Conservation (phyloP, 1,140 invertebrate species). For the Pseudomyrmex pallidus region DNA sequence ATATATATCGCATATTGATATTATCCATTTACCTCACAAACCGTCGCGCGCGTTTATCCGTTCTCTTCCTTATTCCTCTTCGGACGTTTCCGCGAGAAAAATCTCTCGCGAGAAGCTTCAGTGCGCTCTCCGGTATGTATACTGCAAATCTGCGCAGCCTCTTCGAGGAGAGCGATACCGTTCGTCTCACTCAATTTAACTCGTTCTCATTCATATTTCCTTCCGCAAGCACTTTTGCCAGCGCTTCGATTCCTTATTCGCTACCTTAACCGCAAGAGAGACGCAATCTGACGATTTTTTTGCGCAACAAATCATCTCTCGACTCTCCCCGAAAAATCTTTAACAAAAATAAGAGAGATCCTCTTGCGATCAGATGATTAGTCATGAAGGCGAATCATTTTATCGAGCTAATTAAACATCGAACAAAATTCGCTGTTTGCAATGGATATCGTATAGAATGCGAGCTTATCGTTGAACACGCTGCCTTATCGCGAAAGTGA, state of each 20-base stretch:
- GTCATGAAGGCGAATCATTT: not conserved
- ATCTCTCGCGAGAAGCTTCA: constrained; percentile 14
- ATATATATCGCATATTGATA: no score
- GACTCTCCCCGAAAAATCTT: not conserved
- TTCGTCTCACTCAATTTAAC: constrained; percentile 55
- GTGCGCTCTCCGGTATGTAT: constrained; percentile 55
- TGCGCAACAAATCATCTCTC: not conserved
- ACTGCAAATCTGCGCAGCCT: constrained; percentile 35
- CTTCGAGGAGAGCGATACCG: constrained; percentile 27
- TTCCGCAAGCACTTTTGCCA: constrained; percentile 7
- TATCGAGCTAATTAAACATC: not conserved
- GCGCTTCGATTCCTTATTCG: constrained; percentile 18
- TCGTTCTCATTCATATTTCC: constrained; percentile 44
- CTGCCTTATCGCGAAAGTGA: constrained; percentile 36
- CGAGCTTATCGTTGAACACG: constrained; percentile 18
- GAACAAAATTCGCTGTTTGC: constrained; percentile 5
- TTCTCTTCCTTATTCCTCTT: constrained; percentile 2
- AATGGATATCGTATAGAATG: not conserved
- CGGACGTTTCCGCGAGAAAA: constrained; percentile 27
- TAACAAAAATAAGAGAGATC: not conserved
- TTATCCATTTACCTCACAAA: not conserved
- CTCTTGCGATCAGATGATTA: not conserved
- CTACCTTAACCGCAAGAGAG: not conserved
- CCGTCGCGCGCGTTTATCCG: not conserved
- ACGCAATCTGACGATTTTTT: not conserved